Evolutionary conservation across 2,113 vertebrate genomes (phyloP).

Genomic region (Nothocercus nigrocapillus): DNA sequence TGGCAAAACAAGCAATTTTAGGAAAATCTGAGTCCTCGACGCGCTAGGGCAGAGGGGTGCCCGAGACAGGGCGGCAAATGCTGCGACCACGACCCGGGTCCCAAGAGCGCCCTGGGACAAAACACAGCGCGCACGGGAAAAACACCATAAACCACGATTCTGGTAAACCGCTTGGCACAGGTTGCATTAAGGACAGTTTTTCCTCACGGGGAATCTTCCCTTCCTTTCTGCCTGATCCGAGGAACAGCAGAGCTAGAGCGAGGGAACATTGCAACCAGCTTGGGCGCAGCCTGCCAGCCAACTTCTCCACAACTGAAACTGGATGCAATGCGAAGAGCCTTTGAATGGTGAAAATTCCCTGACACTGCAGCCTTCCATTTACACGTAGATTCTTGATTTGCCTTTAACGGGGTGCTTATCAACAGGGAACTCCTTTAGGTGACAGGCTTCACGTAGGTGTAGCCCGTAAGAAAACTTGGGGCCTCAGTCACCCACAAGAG

Average conservation of each 20-base stretch:
- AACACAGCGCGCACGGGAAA: background rate
- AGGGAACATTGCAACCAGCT: too few relatives aligned
- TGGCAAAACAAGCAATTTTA: too few relatives aligned
- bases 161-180: background rate
- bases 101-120: background rate
- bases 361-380: background rate
- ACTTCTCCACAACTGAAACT: too few relatives aligned
- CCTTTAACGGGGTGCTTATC: fast-evolving
- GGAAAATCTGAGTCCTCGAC: too few relatives aligned
- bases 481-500: background rate
- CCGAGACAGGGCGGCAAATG: background rate
- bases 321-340: too few relatives aligned
- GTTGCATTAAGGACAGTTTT: background rate
- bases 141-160: background rate
- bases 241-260: background rate
- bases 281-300: background rate
- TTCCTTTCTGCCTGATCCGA: background rate
- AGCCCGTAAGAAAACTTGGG: fast-evolving
- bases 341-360: background rate
- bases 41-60: background rate
- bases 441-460: background rate
- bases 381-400: background rate
- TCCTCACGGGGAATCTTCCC: background rate
- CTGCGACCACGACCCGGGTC: background rate
- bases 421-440: background rate